These are phyloP conservation scores for Morelia viridis DNA, from an alignment of 2,797 vertebrate species.

Conservation along the genomic window DNA sequence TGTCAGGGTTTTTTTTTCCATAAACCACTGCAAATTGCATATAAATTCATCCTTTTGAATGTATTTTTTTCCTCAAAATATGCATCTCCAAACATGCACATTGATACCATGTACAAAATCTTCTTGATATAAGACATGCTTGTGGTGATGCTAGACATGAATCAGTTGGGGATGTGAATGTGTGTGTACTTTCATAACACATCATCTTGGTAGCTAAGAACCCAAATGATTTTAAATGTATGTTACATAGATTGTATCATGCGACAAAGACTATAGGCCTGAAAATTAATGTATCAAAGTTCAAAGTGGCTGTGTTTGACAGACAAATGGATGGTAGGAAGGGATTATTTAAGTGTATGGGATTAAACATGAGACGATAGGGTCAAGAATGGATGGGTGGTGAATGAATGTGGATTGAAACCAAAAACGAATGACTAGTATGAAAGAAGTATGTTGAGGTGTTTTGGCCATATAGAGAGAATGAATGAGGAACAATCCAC, in stretches of 20 bases:
- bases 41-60: background rate
- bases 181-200: background rate
- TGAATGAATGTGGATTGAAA: background rate
- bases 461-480: background rate
- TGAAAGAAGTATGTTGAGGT: background rate
- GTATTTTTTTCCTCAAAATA: background rate
- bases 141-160: background rate
- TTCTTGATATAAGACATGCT: background rate
- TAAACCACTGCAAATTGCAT: background rate
- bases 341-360: background rate
- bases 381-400: background rate
- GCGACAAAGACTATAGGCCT: background rate
- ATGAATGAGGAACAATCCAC: background rate
- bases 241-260: background rate
- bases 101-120: background rate
- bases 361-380: background rate
- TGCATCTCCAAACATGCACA: background rate
- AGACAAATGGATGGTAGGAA: background rate
- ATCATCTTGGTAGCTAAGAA: background rate
- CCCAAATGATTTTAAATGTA: background rate
- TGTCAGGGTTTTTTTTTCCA: background rate
- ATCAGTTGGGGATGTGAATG: background rate
- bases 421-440: background rate
- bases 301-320: background rate
- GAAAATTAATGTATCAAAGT: background rate